Conservation (phyloP, 2,797 vertebrate genomes). For the Tangara arthus region DNA sequence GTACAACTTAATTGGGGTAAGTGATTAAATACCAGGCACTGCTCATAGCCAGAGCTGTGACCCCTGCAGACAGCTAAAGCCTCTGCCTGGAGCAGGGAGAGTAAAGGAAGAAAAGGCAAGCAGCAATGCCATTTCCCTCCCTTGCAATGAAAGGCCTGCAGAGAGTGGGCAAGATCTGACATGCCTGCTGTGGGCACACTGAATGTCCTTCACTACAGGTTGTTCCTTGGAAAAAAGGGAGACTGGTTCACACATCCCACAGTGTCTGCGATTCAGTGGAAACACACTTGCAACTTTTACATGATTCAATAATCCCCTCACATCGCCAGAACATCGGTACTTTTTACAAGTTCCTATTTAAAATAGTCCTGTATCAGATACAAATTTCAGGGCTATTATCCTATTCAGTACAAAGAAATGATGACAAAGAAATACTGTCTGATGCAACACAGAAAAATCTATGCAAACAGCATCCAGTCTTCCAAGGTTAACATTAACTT, state of each 20-base stretch:
- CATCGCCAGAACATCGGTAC: neutral
- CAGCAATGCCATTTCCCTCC: neutral
- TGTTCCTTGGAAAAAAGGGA: neutral
- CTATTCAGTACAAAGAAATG: neutral
- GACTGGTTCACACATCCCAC: neutral
- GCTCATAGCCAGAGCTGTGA: neutral
- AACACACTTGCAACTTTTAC: neutral
- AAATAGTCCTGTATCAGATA: neutral
- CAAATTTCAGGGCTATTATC: neutral
- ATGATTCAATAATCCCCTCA: neutral
- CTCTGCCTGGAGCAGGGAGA: neutral
- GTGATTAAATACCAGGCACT: neutral
- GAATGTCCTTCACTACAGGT: neutral
- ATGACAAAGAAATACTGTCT: slow-evolving; percentile 2
- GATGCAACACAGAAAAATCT: neutral
- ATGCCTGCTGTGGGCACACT: neutral
- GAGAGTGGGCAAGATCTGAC: neutral
- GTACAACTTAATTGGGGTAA: neutral
- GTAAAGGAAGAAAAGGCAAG: neutral
- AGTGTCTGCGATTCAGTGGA: neutral
- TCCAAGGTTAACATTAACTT: neutral
- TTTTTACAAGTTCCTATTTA: neutral
- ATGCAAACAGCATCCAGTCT: neutral
- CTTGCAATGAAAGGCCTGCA: neutral
- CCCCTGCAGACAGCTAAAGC: neutral